These are phyloP conservation scores for Sylvietta virens DNA, from an alignment of 2,113 vertebrate genomes.

Conservation along the genomic window DNA sequence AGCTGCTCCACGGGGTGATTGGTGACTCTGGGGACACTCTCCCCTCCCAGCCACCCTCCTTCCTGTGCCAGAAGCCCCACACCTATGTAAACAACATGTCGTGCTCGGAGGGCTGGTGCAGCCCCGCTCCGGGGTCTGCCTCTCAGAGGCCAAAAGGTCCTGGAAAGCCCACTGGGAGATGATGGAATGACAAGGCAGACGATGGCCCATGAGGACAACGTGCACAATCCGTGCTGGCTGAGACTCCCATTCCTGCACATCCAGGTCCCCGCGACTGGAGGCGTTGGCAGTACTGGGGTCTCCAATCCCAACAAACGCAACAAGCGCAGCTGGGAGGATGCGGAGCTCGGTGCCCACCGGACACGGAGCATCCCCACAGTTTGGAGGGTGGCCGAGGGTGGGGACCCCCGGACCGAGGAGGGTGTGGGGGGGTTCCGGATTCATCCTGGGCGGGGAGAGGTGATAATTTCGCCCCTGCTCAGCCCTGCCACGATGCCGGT, in stretches of 20 bases:
- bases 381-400: not conserved
- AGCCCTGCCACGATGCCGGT: not conserved
- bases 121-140: not conserved
- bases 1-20: accelerated
- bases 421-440: not conserved
- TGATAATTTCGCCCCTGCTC: not conserved
- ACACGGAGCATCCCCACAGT: not conserved
- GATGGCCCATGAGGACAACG: not conserved
- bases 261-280: accelerated
- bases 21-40: not conserved
- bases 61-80: not conserved
- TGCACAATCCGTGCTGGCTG: not conserved
- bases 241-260: not conserved
- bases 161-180: not conserved
- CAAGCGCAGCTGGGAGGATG: not conserved
- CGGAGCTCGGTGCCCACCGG: not conserved
- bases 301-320: not conserved
- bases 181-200: accelerated
- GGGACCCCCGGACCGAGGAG: not conserved
- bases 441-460: not conserved
- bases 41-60: not conserved
- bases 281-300: accelerated
- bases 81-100: not conserved
- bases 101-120: not conserved
- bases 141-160: not conserved